Conservation (phyloP, 2,113 vertebrate species). For the Mandrillus leucophaeus region DNA sequence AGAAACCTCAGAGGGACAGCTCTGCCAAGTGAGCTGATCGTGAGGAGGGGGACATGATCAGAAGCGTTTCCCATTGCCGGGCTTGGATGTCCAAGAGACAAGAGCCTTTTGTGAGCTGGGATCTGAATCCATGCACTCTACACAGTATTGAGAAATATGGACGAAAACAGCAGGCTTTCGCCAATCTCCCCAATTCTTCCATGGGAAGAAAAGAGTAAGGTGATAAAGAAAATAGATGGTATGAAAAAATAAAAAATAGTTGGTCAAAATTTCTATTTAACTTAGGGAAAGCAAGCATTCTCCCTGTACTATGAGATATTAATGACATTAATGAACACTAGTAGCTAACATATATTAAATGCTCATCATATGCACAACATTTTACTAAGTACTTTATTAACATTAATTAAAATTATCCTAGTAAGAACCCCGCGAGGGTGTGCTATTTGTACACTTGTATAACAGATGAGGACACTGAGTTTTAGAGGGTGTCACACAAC, state of each 20-base stretch:
- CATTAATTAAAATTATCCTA: neutral
- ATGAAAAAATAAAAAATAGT: neutral
- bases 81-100: neutral
- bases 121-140: neutral
- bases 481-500: neutral
- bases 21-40: neutral
- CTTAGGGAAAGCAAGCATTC: neutral
- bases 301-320: neutral
- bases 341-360: neutral
- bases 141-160: neutral
- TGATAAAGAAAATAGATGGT: neutral
- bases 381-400: neutral
- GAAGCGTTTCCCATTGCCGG: neutral
- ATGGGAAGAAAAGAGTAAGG: neutral
- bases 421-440: neutral
- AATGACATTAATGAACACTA: neutral
- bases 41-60: neutral
- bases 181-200: neutral
- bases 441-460: neutral
- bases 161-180: neutral
- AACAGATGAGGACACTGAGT: neutral
- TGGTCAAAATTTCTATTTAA: neutral
- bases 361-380: neutral
- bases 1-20: neutral
- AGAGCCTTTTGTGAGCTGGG: neutral